A percentile compares a stretch with the other conserved stretches of the same genome.
These are phyloP conservation scores for Chironomus tentans DNA, from an alignment of 2,888 invertebrate genomes.

Conservation along the genomic window DNA sequence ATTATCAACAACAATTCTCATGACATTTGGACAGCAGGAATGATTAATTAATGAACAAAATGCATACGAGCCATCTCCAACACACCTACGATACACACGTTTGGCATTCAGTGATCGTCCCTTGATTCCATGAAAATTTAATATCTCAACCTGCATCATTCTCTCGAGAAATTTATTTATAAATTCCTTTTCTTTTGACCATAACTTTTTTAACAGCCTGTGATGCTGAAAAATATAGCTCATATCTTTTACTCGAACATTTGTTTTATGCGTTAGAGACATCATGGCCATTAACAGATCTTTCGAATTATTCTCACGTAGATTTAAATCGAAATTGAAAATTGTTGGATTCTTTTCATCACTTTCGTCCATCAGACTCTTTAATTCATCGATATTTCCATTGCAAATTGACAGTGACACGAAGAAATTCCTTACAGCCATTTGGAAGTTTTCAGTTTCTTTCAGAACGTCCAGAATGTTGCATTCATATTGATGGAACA, in stretches of 20 bases:
- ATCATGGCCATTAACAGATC: constrained; percentile 4
- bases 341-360: neutral
- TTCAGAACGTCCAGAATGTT: constrained; percentile 52
- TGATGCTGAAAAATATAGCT: neutral
- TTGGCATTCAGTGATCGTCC: neutral
- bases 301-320: neutral
- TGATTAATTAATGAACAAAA: constrained; percentile 77
- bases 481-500: constrained; percentile 73
- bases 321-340: neutral
- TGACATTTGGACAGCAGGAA: constrained; percentile 77
- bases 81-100: constrained; percentile 27
- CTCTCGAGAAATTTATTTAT: neutral
- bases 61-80: constrained; percentile 59
- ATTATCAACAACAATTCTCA: constrained; percentile 50
- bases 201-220: neutral
- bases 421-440: constrained; percentile 37
- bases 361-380: neutral
- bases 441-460: constrained; percentile 36
- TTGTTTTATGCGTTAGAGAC: neutral
- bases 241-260: neutral
- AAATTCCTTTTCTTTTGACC: neutral
- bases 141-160: constrained; percentile 17
- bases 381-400: constrained; percentile 29
- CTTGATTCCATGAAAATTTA: constrained; percentile 21
- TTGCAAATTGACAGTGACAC: constrained; percentile 41